Evolutionary conservation across 2,888 invertebrate species (phyloP).

Genomic region (Octonoba sinensis): DNA sequence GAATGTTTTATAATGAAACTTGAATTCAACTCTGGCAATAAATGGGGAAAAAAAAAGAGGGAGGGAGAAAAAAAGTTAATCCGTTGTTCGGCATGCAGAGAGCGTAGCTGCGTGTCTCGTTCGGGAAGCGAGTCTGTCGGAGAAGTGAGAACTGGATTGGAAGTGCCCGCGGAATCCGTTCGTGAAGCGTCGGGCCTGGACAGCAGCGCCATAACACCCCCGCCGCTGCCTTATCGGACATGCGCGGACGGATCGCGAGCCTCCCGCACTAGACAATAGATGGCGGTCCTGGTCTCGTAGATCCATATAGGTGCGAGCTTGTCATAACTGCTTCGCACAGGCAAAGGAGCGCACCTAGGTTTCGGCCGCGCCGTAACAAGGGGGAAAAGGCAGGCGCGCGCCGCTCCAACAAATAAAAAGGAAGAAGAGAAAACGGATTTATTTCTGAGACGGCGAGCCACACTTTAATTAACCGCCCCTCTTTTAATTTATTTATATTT

Average conservation of each 20-base stretch:
- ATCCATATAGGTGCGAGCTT: slow-evolving; percentile 60
- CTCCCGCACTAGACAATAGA: slow-evolving; percentile 56
- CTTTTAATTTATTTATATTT: too few species aligned
- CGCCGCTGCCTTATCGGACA: slow-evolving; percentile 30
- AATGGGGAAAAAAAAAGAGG: too few species aligned
- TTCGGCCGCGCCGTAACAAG: slow-evolving; percentile 9
- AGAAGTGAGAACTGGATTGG: too few species aligned
- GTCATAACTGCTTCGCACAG: slow-evolving; percentile 58
- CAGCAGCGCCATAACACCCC: too few species aligned
- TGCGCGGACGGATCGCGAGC: slow-evolving; percentile 38
- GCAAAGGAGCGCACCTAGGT: slow-evolving; percentile 20
- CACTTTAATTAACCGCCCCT: not conserved
- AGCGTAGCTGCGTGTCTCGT: too few species aligned
- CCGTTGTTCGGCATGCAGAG: too few species aligned
- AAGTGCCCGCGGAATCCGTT: too few species aligned
- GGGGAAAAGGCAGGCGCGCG: not conserved
- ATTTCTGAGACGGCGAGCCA: not conserved
- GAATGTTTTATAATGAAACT: too few species aligned
- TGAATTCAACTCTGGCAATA: too few species aligned
- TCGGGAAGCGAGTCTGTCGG: too few species aligned
- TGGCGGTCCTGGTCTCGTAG: slow-evolving; percentile 49
- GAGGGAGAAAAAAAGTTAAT: too few species aligned
- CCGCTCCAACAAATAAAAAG: slow-evolving; percentile 1
- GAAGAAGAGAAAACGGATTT: slow-evolving; percentile 15
- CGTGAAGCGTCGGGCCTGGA: too few species aligned